A percentile compares a stretch with the other conserved stretches of the same genome.
Conservation (phyloP, 35 echinoderm and acorn worm species). For the Lytechinus variegatus region DNA sequence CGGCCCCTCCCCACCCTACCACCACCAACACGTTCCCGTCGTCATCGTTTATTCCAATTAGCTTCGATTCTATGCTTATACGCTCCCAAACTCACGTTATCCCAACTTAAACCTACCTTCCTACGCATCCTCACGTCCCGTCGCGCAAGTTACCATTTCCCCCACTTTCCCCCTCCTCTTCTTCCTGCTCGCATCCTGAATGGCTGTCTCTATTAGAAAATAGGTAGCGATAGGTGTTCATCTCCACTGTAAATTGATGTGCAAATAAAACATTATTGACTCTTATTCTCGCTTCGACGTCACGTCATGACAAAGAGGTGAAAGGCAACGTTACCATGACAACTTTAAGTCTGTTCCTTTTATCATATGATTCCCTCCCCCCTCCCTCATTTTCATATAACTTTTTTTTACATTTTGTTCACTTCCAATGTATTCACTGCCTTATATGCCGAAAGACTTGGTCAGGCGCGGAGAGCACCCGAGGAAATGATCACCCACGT, state of each 20-base stretch:
- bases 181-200: not conserved
- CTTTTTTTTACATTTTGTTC: not conserved
- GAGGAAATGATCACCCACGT: not conserved
- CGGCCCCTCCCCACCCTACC: not conserved
- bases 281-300: not conserved
- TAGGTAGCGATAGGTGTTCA: not conserved
- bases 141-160: not conserved
- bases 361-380: not conserved
- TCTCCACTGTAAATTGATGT: not conserved
- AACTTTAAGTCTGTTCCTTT: not conserved
- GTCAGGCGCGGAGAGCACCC: not conserved
- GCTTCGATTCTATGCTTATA: not conserved
- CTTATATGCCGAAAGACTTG: not conserved
- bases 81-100: not conserved
- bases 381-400: not conserved
- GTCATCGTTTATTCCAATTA: not conserved
- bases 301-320: not conserved
- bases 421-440: not conserved
- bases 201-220: not conserved
- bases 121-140: not conserved
- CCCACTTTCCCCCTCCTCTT: not conserved
- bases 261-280: slow-evolving; percentile 17
- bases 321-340: not conserved
- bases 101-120: not conserved
- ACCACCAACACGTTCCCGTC: not conserved